These are phyloP conservation scores for Cryptocheilus praepositus DNA, from an alignment of 2,888 invertebrate species.

Conservation along the genomic window DNA sequence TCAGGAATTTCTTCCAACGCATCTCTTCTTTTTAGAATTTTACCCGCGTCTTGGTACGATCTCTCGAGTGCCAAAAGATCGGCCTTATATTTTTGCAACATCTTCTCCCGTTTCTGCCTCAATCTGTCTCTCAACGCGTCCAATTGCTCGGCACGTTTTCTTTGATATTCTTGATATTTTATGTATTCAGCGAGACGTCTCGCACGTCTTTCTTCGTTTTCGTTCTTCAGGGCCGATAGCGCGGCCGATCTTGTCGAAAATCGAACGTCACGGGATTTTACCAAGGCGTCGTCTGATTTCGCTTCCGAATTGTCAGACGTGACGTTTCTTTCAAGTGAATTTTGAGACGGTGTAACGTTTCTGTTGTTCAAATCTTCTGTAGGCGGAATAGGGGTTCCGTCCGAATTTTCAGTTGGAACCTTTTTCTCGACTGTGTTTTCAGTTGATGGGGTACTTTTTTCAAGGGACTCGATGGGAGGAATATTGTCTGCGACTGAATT, in stretches of 20 bases:
- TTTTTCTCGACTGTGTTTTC: too few relatives aligned
- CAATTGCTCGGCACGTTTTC: slow-evolving; percentile 43
- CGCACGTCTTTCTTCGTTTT: slow-evolving; percentile 37
- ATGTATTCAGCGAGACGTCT: slow-evolving; percentile 34
- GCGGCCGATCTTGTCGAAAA: slow-evolving; percentile 39
- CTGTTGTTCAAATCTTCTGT: too few relatives aligned
- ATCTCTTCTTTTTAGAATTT: slow-evolving; percentile 44
- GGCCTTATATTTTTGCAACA: slow-evolving; percentile 46
- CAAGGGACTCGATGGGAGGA: too few relatives aligned
- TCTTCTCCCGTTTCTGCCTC: slow-evolving; percentile 43
- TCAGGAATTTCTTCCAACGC: slow-evolving; percentile 37
- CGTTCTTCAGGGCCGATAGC: slow-evolving; percentile 37
- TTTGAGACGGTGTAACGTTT: too few relatives aligned
- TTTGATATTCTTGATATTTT: slow-evolving; percentile 38
- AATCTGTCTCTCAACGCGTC: slow-evolving; percentile 48
- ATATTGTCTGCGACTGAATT: too few relatives aligned
- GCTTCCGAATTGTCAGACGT: too few relatives aligned
- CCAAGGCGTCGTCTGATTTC: slow-evolving; percentile 20
- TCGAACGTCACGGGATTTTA: slow-evolving; percentile 29
- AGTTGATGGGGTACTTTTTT: too few relatives aligned
- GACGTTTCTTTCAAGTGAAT: too few relatives aligned
- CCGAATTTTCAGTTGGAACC: too few relatives aligned
- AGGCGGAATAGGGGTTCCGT: too few relatives aligned
- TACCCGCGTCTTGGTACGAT: slow-evolving; percentile 22
- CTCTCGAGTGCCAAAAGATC: slow-evolving; percentile 45